Base-by-base conservation (phyloP, 2,797 vertebrate genomes). In the Melanotaenia parkinsoni region DNA sequence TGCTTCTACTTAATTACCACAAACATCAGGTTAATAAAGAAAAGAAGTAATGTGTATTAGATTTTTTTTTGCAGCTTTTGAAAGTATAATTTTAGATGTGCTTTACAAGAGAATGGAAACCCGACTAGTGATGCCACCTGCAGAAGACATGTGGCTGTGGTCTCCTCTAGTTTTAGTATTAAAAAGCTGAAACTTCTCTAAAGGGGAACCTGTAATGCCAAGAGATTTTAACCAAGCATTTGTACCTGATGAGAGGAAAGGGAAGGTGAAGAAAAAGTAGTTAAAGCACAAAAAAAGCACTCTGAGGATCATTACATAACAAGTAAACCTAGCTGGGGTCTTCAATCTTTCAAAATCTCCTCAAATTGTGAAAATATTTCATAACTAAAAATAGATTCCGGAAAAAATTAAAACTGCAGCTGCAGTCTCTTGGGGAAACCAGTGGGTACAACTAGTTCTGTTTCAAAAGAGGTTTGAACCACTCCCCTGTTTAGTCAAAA, bases 351-450 rank as follows among this genome's bases (percentile, higher is more conserved):
- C 30, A 16, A 69, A 32, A 57, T 30, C 38, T 56, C 14, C 13
- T 0, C 14, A 53, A 22, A 24, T 45, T 51, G 32, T 67, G 1
- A 72, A 67, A 38, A 54, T 24, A 37, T 0, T n/a, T 63, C 32
- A 9, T 24, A 16, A 26, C 9, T 66, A 37, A 43, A 75, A 76
- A 1, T 30, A 40, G 51, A 24, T 62, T 26, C 1, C 24, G 32
- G 33, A 47, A 60, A 62, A 70, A 70, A 33, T 47, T 14, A 67
- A 70, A 81, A 9, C 7, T 54, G 65, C 75, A 80, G 77, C 72
- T 72, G 67, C 16, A 2, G 5, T 67, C 60, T 43, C 67, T 58
- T 8, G 37, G 62, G 40, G 3, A 58, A 78, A 76, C 38, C 45
- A 24, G 63, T 1, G 33, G 63, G 53, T 53, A 13, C 33, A 67